A percentile compares a stretch with the other conserved stretches of the same genome.
phyloP scores from a whole-genome alignment of 1,140 invertebrate genomes.

The Fopius arisanus region DNA sequence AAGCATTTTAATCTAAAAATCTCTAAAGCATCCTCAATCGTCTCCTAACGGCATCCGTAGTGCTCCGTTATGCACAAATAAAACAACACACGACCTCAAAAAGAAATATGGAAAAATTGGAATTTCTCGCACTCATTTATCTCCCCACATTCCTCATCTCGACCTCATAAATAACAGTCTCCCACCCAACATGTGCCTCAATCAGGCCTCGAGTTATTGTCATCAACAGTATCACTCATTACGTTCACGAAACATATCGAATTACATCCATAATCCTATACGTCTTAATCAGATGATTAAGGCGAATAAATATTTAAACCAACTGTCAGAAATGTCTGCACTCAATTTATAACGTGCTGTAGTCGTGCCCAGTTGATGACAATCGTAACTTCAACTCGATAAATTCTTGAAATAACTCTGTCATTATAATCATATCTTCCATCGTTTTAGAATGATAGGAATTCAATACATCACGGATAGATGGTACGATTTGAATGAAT shows the following conservation, averaged over 20 bases:
- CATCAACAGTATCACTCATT: background rate
- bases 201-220: background rate
- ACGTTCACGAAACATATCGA: background rate
- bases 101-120: background rate
- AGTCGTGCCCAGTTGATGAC: background rate
- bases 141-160: background rate
- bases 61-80: background rate
- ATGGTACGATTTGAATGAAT: too few relatives aligned
- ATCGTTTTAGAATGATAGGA: too few relatives aligned
- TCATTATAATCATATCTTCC: too few relatives aligned
- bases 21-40: background rate
- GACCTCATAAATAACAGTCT: background rate
- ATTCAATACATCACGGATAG: too few relatives aligned
- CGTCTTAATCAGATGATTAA: background rate
- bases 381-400: too few relatives aligned
- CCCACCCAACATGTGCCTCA: background rate
- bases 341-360: background rate
- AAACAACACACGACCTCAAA: background rate
- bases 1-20: too few relatives aligned
- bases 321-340: background rate
- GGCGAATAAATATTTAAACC: background rate
- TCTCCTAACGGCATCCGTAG: background rate
- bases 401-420: too few relatives aligned
- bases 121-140: background rate
- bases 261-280: background rate